Percentiles rank a stretch among this genome's conserved stretches.
Conservation (phyloP, 2,113 vertebrate genomes). For the Struthio camelus region DNA sequence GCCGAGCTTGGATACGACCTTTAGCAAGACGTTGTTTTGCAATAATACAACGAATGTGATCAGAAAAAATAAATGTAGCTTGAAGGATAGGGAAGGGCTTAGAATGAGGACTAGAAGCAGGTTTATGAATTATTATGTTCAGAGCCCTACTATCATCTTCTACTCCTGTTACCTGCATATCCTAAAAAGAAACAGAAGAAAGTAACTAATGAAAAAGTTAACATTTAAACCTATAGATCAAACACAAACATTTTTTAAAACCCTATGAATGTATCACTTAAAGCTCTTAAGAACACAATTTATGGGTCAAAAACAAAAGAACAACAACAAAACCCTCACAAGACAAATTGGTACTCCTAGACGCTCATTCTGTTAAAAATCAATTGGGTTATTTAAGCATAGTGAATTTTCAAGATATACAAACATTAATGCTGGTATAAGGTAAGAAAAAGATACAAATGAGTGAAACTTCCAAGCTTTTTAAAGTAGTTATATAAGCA, state of each 20-base stretch:
- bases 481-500: not conserved
- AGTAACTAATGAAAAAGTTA: not conserved
- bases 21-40: constrained; percentile 97
- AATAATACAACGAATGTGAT: constrained; percentile 98
- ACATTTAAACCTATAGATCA: not conserved
- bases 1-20: constrained; percentile 94
- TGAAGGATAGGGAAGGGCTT: constrained; percentile 98
- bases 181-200: constrained; percentile 71
- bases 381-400: not conserved
- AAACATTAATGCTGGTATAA: not conserved
- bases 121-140: constrained; percentile 95
- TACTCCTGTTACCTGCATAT: constrained; percentile 98
- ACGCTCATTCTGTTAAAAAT: not conserved
- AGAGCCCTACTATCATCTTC: constrained; percentile 96
- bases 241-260: not conserved
- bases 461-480: not conserved
- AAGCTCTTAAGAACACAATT: not conserved
- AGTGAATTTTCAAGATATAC: not conserved
- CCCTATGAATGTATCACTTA: not conserved
- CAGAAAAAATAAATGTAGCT: constrained; percentile 94
- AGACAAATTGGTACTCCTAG: not conserved
- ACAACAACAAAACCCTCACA: not conserved
- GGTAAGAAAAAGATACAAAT: not conserved
- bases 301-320: rapidly evolving
- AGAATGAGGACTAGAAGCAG: constrained; percentile 94